Conservation (phyloP, 2,888 invertebrate genomes). For the Lithophane semibrunnea region DNA sequence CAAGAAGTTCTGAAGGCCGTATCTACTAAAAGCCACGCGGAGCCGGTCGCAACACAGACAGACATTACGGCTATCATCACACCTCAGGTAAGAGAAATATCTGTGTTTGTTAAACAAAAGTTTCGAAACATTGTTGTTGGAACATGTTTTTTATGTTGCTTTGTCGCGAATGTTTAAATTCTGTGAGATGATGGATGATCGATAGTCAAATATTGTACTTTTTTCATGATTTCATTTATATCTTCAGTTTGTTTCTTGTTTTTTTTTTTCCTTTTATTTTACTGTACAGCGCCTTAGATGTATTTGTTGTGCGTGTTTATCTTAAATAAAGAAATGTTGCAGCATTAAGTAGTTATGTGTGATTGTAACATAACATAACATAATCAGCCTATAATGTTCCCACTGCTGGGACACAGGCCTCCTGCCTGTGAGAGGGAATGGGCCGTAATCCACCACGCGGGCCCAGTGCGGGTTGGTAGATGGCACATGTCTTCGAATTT, state of each 20-base stretch:
- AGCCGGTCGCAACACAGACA: constrained; percentile 93
- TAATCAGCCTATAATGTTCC: no score
- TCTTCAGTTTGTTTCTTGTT: background rate
- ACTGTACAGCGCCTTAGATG: background rate
- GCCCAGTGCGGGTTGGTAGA: no score
- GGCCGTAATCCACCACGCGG: no score
- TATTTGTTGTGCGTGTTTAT: background rate
- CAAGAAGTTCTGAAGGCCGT: constrained; percentile 94
- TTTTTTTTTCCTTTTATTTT: background rate
- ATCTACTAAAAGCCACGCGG: constrained; percentile 77
- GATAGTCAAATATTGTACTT: background rate
- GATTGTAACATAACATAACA: no score
- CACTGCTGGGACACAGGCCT: no score
- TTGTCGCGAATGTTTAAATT: background rate
- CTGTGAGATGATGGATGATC: background rate
- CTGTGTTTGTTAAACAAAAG: background rate
- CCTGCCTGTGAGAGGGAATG: no score
- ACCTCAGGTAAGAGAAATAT: constrained; percentile 90
- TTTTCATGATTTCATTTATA: background rate
- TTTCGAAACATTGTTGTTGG: background rate
- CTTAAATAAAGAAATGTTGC: background rate
- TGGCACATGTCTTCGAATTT: no score
- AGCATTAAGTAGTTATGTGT: background rate
- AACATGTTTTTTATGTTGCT: background rate
- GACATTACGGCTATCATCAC: constrained; percentile 95